These are phyloP conservation scores for Epistrophe grossulariae DNA, from an alignment of 2,888 invertebrate genomes.

Conservation along the genomic window DNA sequence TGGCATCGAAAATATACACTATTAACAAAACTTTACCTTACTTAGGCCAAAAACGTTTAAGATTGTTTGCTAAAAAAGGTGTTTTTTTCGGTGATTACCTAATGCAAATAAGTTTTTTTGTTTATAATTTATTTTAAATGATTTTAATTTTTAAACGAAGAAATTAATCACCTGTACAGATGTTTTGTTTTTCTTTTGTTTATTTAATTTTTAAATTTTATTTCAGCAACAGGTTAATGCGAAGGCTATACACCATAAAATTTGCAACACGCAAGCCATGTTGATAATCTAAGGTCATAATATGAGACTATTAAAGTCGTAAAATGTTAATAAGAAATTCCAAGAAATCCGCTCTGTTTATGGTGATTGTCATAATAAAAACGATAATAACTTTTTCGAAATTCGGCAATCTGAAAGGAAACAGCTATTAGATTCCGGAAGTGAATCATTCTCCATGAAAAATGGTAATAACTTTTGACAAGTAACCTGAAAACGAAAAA, in stretches of 20 bases:
- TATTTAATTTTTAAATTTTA: background rate
- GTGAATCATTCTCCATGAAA: too few relatives aligned
- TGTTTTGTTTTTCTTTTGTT: background rate
- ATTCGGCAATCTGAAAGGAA: too few relatives aligned
- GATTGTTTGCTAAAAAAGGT: background rate
- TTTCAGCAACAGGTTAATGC: background rate
- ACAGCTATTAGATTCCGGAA: too few relatives aligned
- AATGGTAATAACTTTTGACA: too few relatives aligned
- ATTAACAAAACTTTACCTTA: background rate
- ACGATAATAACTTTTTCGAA: too few relatives aligned
- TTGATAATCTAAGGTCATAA: background rate
- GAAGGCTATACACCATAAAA: too few relatives aligned
- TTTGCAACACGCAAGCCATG: too few relatives aligned
- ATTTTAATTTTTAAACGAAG: slow-evolving; percentile 3
- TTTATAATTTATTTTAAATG: background rate
- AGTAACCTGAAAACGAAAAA: too few relatives aligned
- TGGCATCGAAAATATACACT: background rate
- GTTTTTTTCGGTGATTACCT: background rate
- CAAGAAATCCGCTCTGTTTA: background rate
- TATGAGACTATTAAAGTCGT: background rate
- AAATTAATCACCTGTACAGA: background rate
- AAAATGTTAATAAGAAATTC: background rate
- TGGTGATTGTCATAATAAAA: background rate
- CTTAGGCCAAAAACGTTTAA: background rate
- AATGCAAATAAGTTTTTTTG: background rate